Conservation (phyloP, 2,113 vertebrate genomes). For the Micronycteris hirsuta region DNA sequence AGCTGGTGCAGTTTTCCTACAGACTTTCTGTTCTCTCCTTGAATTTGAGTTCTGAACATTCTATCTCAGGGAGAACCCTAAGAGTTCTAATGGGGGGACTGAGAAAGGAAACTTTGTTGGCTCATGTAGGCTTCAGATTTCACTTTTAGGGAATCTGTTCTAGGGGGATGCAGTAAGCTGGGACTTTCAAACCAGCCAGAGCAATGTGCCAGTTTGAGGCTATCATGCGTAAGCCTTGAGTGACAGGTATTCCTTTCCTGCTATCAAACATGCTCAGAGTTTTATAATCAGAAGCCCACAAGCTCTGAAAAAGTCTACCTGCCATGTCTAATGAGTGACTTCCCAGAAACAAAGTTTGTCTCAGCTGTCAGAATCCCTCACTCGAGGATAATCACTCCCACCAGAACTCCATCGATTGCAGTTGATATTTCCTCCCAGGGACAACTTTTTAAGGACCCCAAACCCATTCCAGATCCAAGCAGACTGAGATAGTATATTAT, state of each 20-base stretch:
- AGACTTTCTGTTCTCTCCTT: background rate
- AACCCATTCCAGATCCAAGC: background rate
- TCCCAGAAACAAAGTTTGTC: conserved; percentile 52
- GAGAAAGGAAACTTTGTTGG: background rate
- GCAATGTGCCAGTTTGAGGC: conserved; percentile 9
- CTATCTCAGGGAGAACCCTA: background rate
- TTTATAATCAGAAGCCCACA: conserved; percentile 64
- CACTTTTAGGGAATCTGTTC: conserved; percentile 12
- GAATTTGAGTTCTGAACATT: background rate
- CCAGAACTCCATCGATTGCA: conserved; percentile 28
- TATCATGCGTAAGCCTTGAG: conserved; percentile 20
- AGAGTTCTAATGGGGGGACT: background rate
- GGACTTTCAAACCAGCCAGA: conserved; percentile 2
- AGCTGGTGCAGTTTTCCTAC: background rate
- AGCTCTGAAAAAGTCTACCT: conserved; percentile 42
- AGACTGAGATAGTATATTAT: conserved; percentile 14
- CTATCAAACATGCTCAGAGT: conserved; percentile 45
- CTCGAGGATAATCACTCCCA: conserved; percentile 6
- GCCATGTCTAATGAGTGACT: conserved; percentile 64
- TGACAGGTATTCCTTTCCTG: conserved; percentile 54
- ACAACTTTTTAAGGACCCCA: conserved; percentile 1
- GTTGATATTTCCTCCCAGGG: background rate
- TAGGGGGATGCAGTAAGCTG: background rate
- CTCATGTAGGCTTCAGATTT: background rate
- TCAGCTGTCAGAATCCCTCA: conserved; percentile 65